Conservation (phyloP, 2,113 vertebrate genomes). For the Eudyptes chrysolophus region DNA sequence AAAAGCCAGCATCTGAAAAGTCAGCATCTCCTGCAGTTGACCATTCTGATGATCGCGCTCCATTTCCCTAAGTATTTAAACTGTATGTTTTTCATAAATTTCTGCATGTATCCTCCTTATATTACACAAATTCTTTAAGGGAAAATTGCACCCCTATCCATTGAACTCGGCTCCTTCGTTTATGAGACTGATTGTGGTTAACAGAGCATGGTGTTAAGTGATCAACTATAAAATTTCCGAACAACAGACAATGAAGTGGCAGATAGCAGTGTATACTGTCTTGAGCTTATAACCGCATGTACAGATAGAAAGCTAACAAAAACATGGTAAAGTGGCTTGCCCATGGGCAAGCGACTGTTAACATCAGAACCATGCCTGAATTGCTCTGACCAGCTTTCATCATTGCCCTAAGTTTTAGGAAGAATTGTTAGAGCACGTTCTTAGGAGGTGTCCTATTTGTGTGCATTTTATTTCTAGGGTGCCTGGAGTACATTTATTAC, state of each 20-base stretch:
- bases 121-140: neutral
- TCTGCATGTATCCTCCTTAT: neutral
- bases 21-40: neutral
- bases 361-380: neutral
- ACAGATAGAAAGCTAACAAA: neutral
- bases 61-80: neutral
- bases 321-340: neutral
- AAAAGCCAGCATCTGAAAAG: neutral
- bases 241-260: neutral
- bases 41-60: neutral
- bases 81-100: neutral
- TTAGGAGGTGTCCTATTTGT: neutral
- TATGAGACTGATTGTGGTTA: neutral
- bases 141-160: neutral
- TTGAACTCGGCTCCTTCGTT: neutral
- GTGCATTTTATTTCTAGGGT: conserved; percentile 63
- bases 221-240: neutral
- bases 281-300: neutral
- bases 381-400: neutral
- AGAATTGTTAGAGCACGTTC: neutral
- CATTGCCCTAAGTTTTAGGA: neutral
- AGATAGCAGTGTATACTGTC: neutral
- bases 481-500: conserved; percentile 82
- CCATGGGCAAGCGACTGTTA: neutral
- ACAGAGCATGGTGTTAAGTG: neutral